These are phyloP conservation scores for Lacerta viridis DNA, from an alignment of 2,797 vertebrate species.

Conservation along the genomic window DNA sequence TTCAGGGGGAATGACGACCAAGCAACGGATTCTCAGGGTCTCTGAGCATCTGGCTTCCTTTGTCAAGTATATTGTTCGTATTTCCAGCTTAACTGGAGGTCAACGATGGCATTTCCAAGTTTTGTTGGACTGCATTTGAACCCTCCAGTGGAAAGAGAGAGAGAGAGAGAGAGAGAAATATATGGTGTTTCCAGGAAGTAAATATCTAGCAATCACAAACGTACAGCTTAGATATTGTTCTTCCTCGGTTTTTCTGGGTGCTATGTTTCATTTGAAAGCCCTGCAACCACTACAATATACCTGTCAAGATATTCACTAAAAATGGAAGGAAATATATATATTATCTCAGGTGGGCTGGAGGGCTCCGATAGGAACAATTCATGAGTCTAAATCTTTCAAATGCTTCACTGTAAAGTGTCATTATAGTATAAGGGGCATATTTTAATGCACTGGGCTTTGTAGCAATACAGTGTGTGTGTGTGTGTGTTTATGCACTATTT, in stretches of 20 bases:
- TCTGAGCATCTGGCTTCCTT: slow-evolving; percentile 28
- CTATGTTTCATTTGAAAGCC: slow-evolving; percentile 60
- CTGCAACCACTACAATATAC: slow-evolving; percentile 72
- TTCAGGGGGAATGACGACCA: background rate
- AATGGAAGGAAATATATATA: slow-evolving; percentile 68
- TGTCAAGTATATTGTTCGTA: slow-evolving; percentile 10
- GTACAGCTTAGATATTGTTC: slow-evolving; percentile 55
- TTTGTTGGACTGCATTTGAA: slow-evolving; percentile 62
- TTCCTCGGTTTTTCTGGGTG: slow-evolving; percentile 36
- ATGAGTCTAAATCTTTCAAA: slow-evolving; percentile 74
- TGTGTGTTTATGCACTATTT: too few species aligned
- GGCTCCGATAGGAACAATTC: slow-evolving; percentile 76
- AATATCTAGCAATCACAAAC: slow-evolving; percentile 53
- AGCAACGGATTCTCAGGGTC: slow-evolving; percentile 42
- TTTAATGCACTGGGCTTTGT: slow-evolving; percentile 61
- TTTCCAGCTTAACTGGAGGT: slow-evolving; percentile 48
- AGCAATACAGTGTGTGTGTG: slow-evolving; percentile 40
- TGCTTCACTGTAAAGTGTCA: slow-evolving; percentile 69
- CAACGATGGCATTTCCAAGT: slow-evolving; percentile 42
- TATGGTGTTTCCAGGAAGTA: slow-evolving; percentile 48
- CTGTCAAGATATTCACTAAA: slow-evolving; percentile 72
- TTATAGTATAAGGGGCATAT: slow-evolving; percentile 64
- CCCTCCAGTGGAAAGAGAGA: slow-evolving; percentile 33
- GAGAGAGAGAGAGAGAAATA: slow-evolving; percentile 18
- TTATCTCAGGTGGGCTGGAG: slow-evolving; percentile 66